Percentiles rank a stretch among this genome's conserved stretches.
These are phyloP conservation scores for Chirona hameri DNA, from an alignment of 2,888 invertebrate genomes.

Conservation along the genomic window DNA sequence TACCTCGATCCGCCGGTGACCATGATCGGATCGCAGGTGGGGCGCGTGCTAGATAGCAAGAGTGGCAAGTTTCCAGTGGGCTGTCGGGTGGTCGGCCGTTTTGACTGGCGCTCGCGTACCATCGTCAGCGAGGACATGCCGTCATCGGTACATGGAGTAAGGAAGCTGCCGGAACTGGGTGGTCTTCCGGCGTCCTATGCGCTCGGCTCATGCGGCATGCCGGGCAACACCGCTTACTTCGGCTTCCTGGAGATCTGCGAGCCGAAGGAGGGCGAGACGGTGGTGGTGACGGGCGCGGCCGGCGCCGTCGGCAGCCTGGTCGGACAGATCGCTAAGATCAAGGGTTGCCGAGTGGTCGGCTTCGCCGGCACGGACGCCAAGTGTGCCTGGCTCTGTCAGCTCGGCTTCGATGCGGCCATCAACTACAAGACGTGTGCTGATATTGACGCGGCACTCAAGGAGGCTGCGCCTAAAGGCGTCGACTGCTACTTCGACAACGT, in stretches of 20 bases:
- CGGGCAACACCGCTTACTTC: no score
- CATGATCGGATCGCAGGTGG: conserved; percentile 67
- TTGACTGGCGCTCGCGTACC: conserved; percentile 65
- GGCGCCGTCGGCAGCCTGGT: no score
- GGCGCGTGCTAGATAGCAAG: conserved; percentile 65
- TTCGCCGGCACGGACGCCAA: no score
- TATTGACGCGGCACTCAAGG: no score
- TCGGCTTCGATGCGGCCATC: conserved; percentile 64
- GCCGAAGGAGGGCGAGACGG: no score
- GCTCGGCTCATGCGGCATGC: no score
- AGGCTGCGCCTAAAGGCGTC: background rate
- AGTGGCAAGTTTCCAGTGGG: conserved; percentile 62
- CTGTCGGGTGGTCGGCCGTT: conserved; percentile 57
- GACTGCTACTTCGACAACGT: conserved; percentile 12
- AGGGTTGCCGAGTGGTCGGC: no score
- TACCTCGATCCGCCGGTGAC: conserved; percentile 45
- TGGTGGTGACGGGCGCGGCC: no score
- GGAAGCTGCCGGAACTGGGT: conserved; percentile 56
- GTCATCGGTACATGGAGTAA: conserved; percentile 57
- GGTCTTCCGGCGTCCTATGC: conserved; percentile 55
- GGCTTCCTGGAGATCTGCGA: no score
- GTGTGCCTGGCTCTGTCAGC: conserved; percentile 61
- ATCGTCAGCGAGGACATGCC: conserved; percentile 54
- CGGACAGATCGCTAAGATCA: no score
- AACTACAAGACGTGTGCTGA: no score